phyloP scores from a whole-genome alignment of 2,113 vertebrate species.

The Erythrolamprus reginae region DNA sequence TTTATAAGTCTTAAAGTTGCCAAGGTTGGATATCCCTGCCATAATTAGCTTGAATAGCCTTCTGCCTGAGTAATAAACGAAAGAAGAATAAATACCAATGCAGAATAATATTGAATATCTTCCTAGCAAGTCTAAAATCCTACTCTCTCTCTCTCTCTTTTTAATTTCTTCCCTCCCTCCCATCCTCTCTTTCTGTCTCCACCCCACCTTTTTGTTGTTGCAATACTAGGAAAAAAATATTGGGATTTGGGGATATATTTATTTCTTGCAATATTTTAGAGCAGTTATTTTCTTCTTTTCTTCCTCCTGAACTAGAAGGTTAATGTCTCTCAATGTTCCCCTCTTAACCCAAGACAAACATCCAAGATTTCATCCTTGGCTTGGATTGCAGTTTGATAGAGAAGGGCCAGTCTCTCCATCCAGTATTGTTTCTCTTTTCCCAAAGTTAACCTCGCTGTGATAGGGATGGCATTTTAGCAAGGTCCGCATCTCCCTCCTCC shows the following conservation, averaged over 20 bases:
- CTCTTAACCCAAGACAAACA: background rate
- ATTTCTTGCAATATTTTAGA: background rate
- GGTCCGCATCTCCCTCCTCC: background rate
- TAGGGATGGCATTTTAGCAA: background rate
- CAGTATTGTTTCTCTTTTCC: background rate
- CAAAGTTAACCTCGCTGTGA: background rate
- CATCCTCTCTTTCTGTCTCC: too few species aligned
- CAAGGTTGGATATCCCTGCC: too few species aligned
- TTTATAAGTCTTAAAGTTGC: background rate
- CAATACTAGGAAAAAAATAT: background rate
- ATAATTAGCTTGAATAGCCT: background rate
- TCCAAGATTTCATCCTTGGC: background rate
- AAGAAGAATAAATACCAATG: background rate
- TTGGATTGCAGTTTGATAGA: too few species aligned
- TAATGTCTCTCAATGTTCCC: background rate
- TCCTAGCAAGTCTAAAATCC: background rate
- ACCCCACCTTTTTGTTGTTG: background rate
- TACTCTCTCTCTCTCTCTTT: too few species aligned
- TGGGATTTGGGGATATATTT: too few species aligned
- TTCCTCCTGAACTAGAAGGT: background rate
- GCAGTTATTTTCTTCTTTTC: background rate
- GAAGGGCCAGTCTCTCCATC: too few species aligned
- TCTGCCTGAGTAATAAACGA: background rate
- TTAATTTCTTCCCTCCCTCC: too few species aligned
- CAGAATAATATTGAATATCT: background rate